A percentile compares a stretch with the other conserved stretches of the same genome.
phyloP scores from a whole-genome alignment of 2,113 vertebrate genomes.

The Seriola quinqueradiata region DNA sequence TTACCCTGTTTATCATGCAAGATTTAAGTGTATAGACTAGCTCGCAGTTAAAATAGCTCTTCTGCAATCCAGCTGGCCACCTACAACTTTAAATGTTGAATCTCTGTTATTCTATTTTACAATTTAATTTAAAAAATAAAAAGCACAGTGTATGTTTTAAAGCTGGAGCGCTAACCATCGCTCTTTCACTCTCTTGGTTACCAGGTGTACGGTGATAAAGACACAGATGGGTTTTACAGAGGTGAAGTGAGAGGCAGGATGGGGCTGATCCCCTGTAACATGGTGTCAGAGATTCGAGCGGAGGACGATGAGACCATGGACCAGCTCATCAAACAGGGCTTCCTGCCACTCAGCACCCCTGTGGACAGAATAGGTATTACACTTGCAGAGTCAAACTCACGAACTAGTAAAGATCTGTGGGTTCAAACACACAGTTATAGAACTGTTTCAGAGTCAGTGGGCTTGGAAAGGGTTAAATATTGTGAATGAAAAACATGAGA shows the following conservation, averaged over 20 bases:
- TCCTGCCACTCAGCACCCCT: conserved; percentile 94
- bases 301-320: conserved; percentile 96
- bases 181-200: not conserved
- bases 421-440: not conserved
- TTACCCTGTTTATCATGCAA: not conserved
- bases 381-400: not conserved
- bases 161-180: not conserved
- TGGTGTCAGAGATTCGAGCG: conserved; percentile 97
- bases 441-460: not conserved
- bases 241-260: conserved; percentile 91
- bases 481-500: not conserved
- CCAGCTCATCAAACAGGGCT: conserved; percentile 95
- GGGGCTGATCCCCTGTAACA: conserved; percentile 97
- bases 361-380: conserved; percentile 91
- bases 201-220: conserved; percentile 96
- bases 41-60: no score
- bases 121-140: no score
- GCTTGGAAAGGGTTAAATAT: not conserved
- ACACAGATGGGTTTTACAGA: conserved; percentile 95
- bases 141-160: not conserved
- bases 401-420: not conserved
- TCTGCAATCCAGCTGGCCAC: not conserved
- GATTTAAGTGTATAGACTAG: no score
- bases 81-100: no score
- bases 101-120: not conserved